Base-by-base conservation (phyloP, 2,888 invertebrate genomes). In the Lithosia quadra region DNA sequence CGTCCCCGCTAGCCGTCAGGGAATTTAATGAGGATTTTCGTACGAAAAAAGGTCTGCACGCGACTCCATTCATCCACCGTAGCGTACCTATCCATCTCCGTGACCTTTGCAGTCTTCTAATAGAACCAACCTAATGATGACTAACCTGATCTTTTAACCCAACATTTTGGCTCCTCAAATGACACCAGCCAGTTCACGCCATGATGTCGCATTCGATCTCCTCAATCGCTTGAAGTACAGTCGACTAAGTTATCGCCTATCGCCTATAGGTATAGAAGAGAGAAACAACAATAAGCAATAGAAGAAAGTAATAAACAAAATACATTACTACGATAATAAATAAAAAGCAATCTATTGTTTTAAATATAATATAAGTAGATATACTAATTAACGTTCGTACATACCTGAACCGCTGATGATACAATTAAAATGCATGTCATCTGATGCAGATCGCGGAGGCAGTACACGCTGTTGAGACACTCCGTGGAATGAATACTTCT, bases 401-500 rank as follows among this genome's bases (percentile, higher is more conserved):
- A 36, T 33, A 56, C 55, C 21, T 39, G 18, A 36, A 53, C 28
- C 34, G 22, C 28, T 33, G 13, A 21, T 28, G n/a, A n/a, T n/a
- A n/a, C n/a, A 28, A 28, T 22, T 24, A 8, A n/a, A n/a, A 11
- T 62, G 21, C 24, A 34, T 9, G 53, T 15, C 65, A 18, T 65
- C 10, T 61, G n/a, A 49, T 61, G 22, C 71, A 93, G 93, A 89
- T 92, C 69, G 92, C 91, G 2, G 93, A 91, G 65, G 91, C 91
- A 2, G 91, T 92, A 1, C 90, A 90, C 69, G 92, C 91, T 3
- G 91, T 92, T 2, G 90, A 90, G 68, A 92, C 89, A 33, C 75
- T 92, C 9, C 89, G 92, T 0, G 92, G 95, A 22, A 95, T 96
- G 91, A 92, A 95, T 81, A 95, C 93, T 0, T 94, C 94, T 1